Evolutionary conservation across 2,113 vertebrate genomes (phyloP).

Genomic region (Oncorhynchus kisutch): DNA sequence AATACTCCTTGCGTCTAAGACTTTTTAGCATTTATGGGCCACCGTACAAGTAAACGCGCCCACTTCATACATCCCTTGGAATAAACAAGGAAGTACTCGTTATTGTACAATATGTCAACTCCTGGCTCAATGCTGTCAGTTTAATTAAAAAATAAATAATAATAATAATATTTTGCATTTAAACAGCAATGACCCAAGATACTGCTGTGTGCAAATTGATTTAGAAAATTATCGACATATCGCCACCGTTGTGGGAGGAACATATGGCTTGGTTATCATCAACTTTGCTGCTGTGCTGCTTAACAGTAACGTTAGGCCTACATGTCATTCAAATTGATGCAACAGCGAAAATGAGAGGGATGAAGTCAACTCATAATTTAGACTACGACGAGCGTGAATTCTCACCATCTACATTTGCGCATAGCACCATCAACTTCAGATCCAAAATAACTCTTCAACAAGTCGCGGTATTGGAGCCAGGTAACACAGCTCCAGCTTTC

Average conservation of each 20-base stretch:
- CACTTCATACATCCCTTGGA: slow-evolving; percentile 12
- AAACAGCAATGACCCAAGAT: no score
- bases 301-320: slow-evolving; percentile 11
- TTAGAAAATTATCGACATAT: neutral
- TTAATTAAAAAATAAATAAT: no score
- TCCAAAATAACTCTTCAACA: neutral
- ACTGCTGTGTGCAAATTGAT: neutral
- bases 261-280: slow-evolving; percentile 33
- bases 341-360: slow-evolving; percentile 9
- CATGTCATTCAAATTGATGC: neutral
- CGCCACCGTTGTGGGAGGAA: neutral
- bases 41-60: slow-evolving; percentile 47
- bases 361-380: neutral
- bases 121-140: no score
- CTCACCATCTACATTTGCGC: neutral
- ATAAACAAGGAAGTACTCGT: slow-evolving; percentile 6
- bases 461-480: slow-evolving; percentile 56
- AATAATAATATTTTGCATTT: no score
- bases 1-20: no score
- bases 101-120: neutral
- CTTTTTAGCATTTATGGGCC: neutral
- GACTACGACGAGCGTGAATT: neutral
- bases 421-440: neutral
- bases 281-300: slow-evolving; percentile 21
- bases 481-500: slow-evolving; percentile 63